Base-by-base conservation (phyloP, 37 sponge, comb jelly and placozoan genomes). In the Chondrosia reniformis region DNA sequence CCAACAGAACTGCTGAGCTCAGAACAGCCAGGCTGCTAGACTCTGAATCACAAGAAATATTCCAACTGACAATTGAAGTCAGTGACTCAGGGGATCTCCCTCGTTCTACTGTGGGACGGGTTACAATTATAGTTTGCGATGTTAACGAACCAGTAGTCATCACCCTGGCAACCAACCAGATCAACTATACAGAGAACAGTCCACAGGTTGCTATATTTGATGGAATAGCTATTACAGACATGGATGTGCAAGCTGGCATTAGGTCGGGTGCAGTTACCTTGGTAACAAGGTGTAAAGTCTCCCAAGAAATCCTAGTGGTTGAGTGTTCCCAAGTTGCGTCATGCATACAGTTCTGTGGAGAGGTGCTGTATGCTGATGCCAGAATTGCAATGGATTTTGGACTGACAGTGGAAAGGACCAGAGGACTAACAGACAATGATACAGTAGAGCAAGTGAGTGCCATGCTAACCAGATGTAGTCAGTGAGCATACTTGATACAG, bases 341-440 rank as follows among this genome's bases (percentile, higher is more conserved):
- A 15, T 83, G 83, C 44, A 31, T 63, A 0, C 24, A 28, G 0
- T 31, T 24, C 7, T 87, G 87, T 72, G 64, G 33, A 45, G 87
- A 87, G 33, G 39, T 19, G 17, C 56, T 87, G 0, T 27, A 32
- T 32, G 25, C 33, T 32, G 66, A 64, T 7, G 19, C 66, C 31
- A 64, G 17, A 21, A 36, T 28, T 31, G 66, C 66, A 27, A 36
- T 27, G 66, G 34, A n/a, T 5, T 21, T 32, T 9, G 66, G 66
- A 31, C 34, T 64, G 66, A 27, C 33, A 36, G 66, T 10, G 25
- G 66, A 64, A 13, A 27, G 66, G 4, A 28, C 5, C 31, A 31
- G 21, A 19, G 33, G 33, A 2, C 3, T 2, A 27, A 64, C 66
- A 31, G 34, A 64, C 3, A 32, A 10, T 64, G 66, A 7, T 5